A percentile compares a stretch with the other conserved stretches of the same genome.
phyloP scores from a whole-genome alignment of 2,113 vertebrate species.

The Psittacus erithacus region DNA sequence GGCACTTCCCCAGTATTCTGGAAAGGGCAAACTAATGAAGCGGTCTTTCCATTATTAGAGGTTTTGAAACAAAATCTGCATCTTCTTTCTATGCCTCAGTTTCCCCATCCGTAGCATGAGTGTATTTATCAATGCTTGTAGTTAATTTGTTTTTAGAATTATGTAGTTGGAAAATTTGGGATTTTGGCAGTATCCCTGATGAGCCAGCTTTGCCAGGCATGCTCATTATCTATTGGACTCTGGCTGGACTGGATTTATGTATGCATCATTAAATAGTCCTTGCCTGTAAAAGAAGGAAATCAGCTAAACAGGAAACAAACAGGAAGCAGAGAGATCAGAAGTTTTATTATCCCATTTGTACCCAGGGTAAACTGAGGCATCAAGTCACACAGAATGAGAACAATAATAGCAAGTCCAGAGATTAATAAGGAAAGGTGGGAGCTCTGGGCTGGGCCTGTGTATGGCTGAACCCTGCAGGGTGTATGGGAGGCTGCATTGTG shows the following conservation, averaged over 20 bases:
- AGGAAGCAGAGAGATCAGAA: rapidly evolving
- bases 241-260: rapidly evolving
- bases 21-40: rapidly evolving
- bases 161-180: rapidly evolving
- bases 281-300: not conserved
- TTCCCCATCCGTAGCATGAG: not conserved
- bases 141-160: rapidly evolving
- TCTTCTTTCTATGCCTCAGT: not conserved
- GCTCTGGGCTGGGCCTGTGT: not conserved
- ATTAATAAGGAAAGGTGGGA: not conserved
- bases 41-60: rapidly evolving
- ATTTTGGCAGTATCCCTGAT: not conserved
- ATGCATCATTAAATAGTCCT: rapidly evolving
- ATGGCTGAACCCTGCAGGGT: not conserved
- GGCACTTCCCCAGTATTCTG: rapidly evolving
- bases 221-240: rapidly evolving
- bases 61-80: rapidly evolving
- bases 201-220: not conserved
- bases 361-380: not conserved
- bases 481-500: not conserved
- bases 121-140: rapidly evolving
- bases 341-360: rapidly evolving
- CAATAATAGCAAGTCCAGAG: rapidly evolving
- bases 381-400: not conserved
- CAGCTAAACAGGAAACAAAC: not conserved